A percentile compares a stretch with the other conserved stretches of the same genome.
Conservation (phyloP, 2,113 vertebrate genomes). For the Lipotes vexillifer region DNA sequence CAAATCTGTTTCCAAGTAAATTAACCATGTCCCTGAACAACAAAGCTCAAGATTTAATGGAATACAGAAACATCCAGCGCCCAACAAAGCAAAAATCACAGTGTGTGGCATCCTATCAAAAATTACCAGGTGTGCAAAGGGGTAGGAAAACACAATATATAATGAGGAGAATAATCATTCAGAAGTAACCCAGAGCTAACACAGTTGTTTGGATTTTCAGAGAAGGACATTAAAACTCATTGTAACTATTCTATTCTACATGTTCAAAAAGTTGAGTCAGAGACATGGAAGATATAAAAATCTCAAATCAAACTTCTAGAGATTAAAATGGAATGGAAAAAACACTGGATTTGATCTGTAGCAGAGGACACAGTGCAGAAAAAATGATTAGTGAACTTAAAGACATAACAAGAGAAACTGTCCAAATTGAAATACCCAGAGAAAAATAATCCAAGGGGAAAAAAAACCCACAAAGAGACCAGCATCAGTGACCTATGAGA, state of each 20-base stretch:
- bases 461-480: neutral
- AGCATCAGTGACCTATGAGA: neutral
- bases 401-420: neutral
- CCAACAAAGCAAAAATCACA: neutral
- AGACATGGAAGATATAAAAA: neutral
- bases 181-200: neutral
- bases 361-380: neutral
- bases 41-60: neutral
- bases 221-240: neutral
- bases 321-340: slow-evolving; percentile 14
- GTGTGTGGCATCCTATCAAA: neutral
- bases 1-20: neutral
- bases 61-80: neutral
- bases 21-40: neutral
- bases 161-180: neutral
- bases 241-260: neutral
- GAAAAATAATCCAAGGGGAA: neutral
- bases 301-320: neutral
- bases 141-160: neutral
- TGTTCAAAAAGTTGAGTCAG: neutral
- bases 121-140: neutral
- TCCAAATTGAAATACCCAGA: neutral
- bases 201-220: neutral
- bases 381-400: neutral
- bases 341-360: neutral